A percentile compares a stretch with the other conserved stretches of the same genome.
Conservation (phyloP, 2,113 vertebrate genomes). For the Probosciger aterrimus region DNA sequence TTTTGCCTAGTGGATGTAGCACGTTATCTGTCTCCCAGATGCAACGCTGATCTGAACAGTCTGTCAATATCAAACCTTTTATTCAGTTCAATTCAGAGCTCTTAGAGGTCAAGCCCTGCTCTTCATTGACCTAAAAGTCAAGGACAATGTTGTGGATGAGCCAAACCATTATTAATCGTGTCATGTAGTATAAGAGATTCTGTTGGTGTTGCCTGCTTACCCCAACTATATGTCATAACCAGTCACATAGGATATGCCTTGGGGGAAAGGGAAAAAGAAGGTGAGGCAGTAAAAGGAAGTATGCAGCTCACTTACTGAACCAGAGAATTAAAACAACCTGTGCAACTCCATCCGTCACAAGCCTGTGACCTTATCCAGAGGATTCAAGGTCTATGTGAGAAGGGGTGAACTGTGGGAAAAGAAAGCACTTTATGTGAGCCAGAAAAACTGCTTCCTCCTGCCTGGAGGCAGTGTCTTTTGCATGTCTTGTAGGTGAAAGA, state of each 20-base stretch:
- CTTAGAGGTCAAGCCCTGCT: background rate
- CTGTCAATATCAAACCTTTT: background rate
- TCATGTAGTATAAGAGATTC: fast-evolving
- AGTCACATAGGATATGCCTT: background rate
- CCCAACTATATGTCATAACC: background rate
- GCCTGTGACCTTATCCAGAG: background rate
- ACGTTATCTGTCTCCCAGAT: background rate
- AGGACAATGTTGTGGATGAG: background rate
- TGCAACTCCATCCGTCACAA: background rate
- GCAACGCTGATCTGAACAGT: background rate
- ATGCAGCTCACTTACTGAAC: background rate
- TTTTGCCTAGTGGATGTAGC: background rate
- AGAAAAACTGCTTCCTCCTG: background rate
- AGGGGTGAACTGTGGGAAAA: background rate
- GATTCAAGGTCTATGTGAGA: fast-evolving
- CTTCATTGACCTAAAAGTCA: background rate
- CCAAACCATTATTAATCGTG: background rate
- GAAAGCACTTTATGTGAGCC: background rate
- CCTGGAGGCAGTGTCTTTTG: background rate
- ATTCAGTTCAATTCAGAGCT: background rate
- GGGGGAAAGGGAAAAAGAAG: background rate
- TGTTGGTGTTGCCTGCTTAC: background rate
- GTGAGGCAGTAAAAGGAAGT: background rate
- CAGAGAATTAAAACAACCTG: background rate
- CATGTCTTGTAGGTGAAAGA: background rate